Evolutionary conservation across 1,140 invertebrate genomes (phyloP).

Genomic region (Sipha flava): DNA sequence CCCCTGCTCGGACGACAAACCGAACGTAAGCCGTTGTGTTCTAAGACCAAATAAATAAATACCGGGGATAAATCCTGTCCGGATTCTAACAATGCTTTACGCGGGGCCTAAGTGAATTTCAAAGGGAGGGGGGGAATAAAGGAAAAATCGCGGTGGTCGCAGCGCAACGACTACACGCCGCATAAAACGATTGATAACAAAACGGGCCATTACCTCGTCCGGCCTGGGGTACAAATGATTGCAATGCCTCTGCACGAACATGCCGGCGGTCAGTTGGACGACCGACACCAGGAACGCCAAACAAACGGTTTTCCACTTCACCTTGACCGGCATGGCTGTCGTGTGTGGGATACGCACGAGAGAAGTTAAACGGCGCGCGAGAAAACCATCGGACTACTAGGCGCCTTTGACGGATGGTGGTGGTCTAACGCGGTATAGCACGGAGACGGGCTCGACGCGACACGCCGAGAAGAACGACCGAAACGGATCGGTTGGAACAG

Average conservation of each 20-base stretch:
- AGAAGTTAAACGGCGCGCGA: background rate
- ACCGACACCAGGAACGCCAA: background rate
- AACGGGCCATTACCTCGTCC: conserved; percentile 47
- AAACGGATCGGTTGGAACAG: background rate
- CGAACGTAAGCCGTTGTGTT: too few relatives aligned
- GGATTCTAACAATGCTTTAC: too few relatives aligned
- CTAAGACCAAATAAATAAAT: too few relatives aligned
- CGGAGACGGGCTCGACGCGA: background rate
- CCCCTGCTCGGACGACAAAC: too few relatives aligned
- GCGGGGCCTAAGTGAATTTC: too few relatives aligned
- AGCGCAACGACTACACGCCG: too few relatives aligned
- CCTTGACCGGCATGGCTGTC: background rate
- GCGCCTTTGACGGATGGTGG: background rate
- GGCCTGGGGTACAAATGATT: conserved; percentile 48
- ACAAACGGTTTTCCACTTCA: conserved; percentile 6
- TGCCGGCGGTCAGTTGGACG: conserved; percentile 36
- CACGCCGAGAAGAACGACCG: background rate
- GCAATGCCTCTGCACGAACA: conserved; percentile 47
- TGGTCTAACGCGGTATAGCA: background rate
- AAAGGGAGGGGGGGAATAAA: too few relatives aligned
- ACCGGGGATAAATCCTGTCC: too few relatives aligned
- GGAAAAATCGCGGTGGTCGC: too few relatives aligned
- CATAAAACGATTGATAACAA: background rate
- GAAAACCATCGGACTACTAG: too few relatives aligned
- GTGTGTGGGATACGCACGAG: background rate